A percentile compares a stretch with the other conserved stretches of the same genome.
Conservation (phyloP, 2,113 vertebrate species). For the Phyllostomus hastatus region DNA sequence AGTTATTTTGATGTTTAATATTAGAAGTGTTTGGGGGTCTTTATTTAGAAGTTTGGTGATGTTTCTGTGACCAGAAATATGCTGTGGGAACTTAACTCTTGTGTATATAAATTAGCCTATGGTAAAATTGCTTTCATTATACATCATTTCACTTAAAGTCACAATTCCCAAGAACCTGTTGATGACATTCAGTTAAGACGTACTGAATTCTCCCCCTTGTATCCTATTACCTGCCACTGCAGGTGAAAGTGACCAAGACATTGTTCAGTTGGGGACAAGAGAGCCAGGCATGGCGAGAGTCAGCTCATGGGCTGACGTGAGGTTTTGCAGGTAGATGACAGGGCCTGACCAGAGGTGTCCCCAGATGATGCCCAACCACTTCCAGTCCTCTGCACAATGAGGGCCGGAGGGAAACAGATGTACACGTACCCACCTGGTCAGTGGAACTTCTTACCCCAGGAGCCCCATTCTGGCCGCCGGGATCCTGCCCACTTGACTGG, state of each 20-base stretch:
- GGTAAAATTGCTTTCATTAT: neutral
- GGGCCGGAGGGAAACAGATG: neutral
- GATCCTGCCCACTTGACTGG: rapidly evolving
- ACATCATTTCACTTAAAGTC: neutral
- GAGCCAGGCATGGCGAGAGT: neutral
- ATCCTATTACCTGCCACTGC: too few species aligned
- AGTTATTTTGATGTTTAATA: neutral
- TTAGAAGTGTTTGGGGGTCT: neutral
- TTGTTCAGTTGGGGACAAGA: neutral
- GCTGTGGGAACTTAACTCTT: neutral
- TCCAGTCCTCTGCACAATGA: neutral
- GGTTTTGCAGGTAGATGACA: neutral
- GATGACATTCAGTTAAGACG: neutral
- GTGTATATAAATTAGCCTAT: neutral
- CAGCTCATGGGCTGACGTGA: neutral
- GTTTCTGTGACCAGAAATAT: neutral
- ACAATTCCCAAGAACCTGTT: neutral
- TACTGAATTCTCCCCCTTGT: neutral
- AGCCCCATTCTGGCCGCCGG: neutral
- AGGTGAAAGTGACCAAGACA: neutral
- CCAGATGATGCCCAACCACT: neutral
- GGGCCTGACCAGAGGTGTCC: neutral
- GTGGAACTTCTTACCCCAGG: rapidly evolving
- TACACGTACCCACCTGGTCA: rapidly evolving
- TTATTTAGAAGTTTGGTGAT: neutral